Conservation (phyloP, 1,140 invertebrate genomes). For the Drosophila bocqueti region DNA sequence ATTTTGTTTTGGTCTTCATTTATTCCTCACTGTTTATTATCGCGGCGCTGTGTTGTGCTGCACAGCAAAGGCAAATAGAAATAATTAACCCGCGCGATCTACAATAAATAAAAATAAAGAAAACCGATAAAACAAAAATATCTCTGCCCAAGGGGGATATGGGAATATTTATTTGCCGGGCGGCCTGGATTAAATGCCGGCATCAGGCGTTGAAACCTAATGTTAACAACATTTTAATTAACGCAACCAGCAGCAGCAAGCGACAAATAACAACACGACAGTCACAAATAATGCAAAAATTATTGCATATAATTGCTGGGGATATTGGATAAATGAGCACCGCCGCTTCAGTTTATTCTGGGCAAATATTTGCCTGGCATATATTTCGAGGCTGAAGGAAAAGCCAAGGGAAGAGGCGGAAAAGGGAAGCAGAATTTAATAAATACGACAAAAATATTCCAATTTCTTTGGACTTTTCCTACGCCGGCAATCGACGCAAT, state of each 20-base stretch:
- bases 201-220: slow-evolving; percentile 71
- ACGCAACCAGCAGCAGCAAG: slow-evolving; percentile 21
- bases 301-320: slow-evolving; percentile 43
- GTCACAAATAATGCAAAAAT: slow-evolving; percentile 52
- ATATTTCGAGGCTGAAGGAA: slow-evolving; percentile 2
- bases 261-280: slow-evolving; percentile 23
- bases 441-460: slow-evolving; percentile 10
- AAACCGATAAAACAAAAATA: slow-evolving; percentile 27
- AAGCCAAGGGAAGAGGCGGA: not conserved
- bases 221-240: slow-evolving; percentile 82
- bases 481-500: not conserved
- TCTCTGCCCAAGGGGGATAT: slow-evolving; percentile 20
- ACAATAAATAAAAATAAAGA: slow-evolving; percentile 48
- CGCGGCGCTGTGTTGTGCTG: slow-evolving; percentile 12
- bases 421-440: not conserved
- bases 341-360: slow-evolving; percentile 33
- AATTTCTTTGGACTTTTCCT: slow-evolving; percentile 17
- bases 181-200: slow-evolving; percentile 62
- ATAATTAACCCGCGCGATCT: slow-evolving; percentile 69
- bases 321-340: slow-evolving; percentile 50
- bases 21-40: slow-evolving; percentile 46
- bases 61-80: slow-evolving; percentile 69
- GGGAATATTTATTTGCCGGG: slow-evolving; percentile 72
- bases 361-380: slow-evolving; percentile 64
- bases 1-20: slow-evolving; percentile 38